Percentiles rank a stretch among this genome's conserved stretches.
Evolutionary conservation across 2,888 invertebrate genomes (phyloP).

Genomic region (Drosophila nigricruria): DNA sequence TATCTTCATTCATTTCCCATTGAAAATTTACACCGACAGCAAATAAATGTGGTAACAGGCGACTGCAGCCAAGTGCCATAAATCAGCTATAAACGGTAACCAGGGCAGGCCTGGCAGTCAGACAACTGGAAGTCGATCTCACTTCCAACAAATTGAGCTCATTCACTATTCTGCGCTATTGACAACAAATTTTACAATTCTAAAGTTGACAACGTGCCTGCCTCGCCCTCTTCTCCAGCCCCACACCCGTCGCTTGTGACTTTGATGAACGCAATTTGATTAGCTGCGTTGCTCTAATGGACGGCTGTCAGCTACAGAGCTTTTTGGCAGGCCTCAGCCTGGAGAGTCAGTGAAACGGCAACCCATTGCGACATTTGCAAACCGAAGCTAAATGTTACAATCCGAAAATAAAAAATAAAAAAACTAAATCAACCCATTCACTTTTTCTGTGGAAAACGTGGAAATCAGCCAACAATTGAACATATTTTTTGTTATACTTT

Average conservation of each 20-base stretch:
- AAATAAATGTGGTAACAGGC: neutral
- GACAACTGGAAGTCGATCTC: neutral
- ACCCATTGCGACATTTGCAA: constrained; percentile 76
- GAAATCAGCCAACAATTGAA: constrained; percentile 56
- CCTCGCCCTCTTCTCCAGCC: neutral
- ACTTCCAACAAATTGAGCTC: constrained; percentile 33
- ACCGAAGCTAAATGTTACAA: constrained; percentile 52
- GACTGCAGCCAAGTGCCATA: neutral
- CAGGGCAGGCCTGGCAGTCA: neutral
- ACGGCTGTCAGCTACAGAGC: constrained; percentile 30
- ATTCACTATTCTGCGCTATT: constrained; percentile 29
- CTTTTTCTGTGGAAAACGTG: constrained; percentile 74
- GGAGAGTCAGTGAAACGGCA: constrained; percentile 25
- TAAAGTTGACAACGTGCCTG: constrained; percentile 52
- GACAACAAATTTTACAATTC: constrained; percentile 35
- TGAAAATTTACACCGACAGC: neutral
- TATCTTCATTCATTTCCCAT: neutral
- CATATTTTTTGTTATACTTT: constrained; percentile 40
- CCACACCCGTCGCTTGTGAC: constrained; percentile 38
- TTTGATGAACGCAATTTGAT: constrained; percentile 73
- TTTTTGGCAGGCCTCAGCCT: constrained; percentile 26
- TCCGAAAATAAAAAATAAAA: constrained; percentile 14
- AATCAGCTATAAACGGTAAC: neutral
- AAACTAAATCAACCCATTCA: constrained; percentile 56
- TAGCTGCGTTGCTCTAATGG: constrained; percentile 49